Base-by-base conservation (phyloP, 2,113 vertebrate genomes). In the Tenrec ecaudatus region DNA sequence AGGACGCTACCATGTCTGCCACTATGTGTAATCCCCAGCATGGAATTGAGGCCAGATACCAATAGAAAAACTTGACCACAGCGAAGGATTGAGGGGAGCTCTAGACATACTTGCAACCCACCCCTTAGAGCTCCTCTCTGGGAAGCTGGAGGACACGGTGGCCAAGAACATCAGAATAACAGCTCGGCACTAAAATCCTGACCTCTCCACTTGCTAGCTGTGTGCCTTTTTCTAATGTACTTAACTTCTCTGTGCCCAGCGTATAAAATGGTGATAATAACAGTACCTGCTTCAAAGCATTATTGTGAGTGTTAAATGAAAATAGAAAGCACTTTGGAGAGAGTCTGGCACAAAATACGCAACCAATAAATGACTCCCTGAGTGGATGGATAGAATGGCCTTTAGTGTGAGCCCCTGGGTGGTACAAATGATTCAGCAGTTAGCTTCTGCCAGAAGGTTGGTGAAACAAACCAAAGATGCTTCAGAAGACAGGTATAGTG, bases 231-330 rank as follows among this genome's bases (percentile, higher is more conserved):
- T 53, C 91, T 29, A 78, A 15, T 66, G 36, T 71, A 43, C 36
- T 68, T 86, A 79, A 33, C 8, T 12, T 66, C 60, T 82, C 53
- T 88, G 11, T 33, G 53, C 40, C 9, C 86, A 6, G 15, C 57
- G 79, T 82, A 86, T 89, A 91, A 86, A 79, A 89, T 76, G 33
- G 64, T n/a, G 75, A 38, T 76, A 43, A 81, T 69, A 85, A 89
- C 68, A 43, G 78, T 80, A 86, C 22, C 19, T 36, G 31, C 53
- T 47, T 19, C 38, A 81, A 43, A 88, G n/a, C 2, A 20, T 77
- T 64, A 25, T 60, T 83, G 11, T 88, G 43, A 25, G 9, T 27
- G 19, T 43, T 53, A 88, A 58, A n/a, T 94, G 33, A 88, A 22
- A 80, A 20, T 80, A 14, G 10, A 75, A 90, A 58, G 43, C 25